These are phyloP conservation scores for Tylochromis polylepis DNA, from an alignment of 2,113 vertebrate species.

Conservation along the genomic window DNA sequence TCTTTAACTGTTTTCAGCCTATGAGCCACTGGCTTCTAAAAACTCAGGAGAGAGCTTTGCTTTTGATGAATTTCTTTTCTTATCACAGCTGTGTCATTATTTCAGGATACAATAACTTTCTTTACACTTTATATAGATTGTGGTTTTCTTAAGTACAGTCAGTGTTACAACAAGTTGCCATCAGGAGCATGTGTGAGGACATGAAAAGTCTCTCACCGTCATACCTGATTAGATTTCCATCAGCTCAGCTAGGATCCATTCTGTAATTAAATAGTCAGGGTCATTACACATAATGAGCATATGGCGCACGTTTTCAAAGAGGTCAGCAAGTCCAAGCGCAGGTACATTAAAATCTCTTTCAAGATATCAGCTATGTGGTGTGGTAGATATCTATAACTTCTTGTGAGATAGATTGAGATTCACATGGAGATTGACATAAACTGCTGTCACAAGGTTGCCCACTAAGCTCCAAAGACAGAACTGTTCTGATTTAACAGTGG, in stretches of 20 bases:
- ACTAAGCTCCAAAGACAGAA: background rate
- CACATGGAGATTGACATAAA: background rate
- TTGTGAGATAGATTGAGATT: background rate
- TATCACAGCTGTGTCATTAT: background rate
- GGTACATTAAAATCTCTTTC: background rate
- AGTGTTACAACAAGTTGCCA: background rate
- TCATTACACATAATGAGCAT: background rate
- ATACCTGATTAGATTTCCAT: background rate
- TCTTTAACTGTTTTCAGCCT: background rate
- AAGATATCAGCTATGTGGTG: background rate
- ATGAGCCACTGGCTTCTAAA: background rate
- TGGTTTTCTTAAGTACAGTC: background rate
- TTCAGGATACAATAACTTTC: background rate
- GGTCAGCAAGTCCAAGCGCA: background rate
- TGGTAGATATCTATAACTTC: background rate
- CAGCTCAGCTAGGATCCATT: background rate
- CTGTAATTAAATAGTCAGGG: conserved; percentile 6
- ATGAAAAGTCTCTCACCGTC: background rate
- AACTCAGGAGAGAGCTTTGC: background rate
- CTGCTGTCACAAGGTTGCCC: background rate
- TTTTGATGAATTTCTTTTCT: background rate
- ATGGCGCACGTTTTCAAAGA: background rate
- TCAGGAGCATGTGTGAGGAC: background rate
- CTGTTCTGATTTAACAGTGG: background rate
- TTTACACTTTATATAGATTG: background rate